phyloP scores from a whole-genome alignment of 2,113 vertebrate genomes.

The Meleagris gallopavo region DNA sequence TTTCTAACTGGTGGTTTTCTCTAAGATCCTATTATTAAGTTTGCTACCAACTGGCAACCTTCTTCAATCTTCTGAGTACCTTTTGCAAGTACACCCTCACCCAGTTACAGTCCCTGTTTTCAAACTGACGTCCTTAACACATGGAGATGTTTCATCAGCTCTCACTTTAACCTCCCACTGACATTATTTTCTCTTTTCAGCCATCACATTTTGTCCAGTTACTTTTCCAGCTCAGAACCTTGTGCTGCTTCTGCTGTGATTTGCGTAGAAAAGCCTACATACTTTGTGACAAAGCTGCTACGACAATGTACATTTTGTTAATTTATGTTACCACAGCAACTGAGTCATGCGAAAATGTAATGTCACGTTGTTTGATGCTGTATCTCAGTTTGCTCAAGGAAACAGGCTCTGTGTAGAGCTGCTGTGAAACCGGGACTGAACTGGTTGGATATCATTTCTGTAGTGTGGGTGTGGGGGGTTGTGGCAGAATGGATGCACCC shows the following conservation, averaged over 20 bases:
- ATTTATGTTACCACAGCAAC: constrained; percentile 61
- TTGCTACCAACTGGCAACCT: neutral
- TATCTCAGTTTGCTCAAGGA: neutral
- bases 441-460: accelerated
- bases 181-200: neutral
- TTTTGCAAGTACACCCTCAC: neutral
- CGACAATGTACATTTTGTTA: constrained; percentile 11
- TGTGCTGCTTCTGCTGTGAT: neutral
- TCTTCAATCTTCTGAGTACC: neutral
- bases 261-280: neutral
- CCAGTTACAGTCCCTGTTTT: neutral
- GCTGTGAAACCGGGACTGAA: neutral
- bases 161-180: neutral
- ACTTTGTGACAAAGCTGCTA: constrained; percentile 5
- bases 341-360: neutral
- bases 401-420: neutral
- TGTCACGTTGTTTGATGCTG: neutral
- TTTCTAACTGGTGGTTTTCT: neutral
- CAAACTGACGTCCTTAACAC: neutral
- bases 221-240: neutral
- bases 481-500: neutral
- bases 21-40: neutral
- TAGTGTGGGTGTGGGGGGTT: accelerated
- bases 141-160: neutral
- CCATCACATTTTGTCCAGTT: neutral